Base-by-base conservation (phyloP, 2,797 vertebrate genomes). In the Platyrinchus mystaceus region DNA sequence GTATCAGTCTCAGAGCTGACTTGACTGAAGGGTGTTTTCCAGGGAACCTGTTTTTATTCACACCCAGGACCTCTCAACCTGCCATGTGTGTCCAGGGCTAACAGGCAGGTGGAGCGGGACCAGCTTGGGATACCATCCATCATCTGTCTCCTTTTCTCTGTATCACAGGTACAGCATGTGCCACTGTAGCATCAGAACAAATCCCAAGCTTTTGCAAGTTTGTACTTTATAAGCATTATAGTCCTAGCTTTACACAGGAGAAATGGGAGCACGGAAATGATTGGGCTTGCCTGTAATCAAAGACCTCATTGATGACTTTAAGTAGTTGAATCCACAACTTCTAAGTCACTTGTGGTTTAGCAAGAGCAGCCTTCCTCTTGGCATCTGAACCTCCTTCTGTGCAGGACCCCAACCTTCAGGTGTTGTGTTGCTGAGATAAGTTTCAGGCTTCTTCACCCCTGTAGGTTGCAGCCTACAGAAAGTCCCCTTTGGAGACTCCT, bases 91-190 rank as follows among this genome's bases (percentile, higher is more conserved):
- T 63, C 60, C 12, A 14, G 60, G 36, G 27, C 39, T 63, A 30
- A 28, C 0, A 12, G 75, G 55, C 37, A n/a, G 32, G 30, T 39
- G 62, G 41, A 81, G 26, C 14, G 30, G 28, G 37, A 14, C 49
- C 27, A 10, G 18, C 53, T 62, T 60, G 34, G 34, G 36, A 53
- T 19, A 14, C 37, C 46, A n/a, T n/a, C 43, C 63, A 5, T 27
- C 10, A 36, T 59, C 21, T 24, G 0, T 52, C 18, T 75, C 46
- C 44, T 46, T 75, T 75, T 82, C 41, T 67, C 14, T 11, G 37
- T 13, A 30, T 53, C 28, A 27, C 44, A 55, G 67, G 7, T 11
- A 16, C 0, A 1, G 23, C n/a, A 15, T 6, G 1, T 80, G 50
- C 43, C 76, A 20, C 50, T 82, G 37, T 27, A 62, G 50, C 41